phyloP scores from a whole-genome alignment of 2,888 invertebrate genomes.

The Eremobia ochroleuca region DNA sequence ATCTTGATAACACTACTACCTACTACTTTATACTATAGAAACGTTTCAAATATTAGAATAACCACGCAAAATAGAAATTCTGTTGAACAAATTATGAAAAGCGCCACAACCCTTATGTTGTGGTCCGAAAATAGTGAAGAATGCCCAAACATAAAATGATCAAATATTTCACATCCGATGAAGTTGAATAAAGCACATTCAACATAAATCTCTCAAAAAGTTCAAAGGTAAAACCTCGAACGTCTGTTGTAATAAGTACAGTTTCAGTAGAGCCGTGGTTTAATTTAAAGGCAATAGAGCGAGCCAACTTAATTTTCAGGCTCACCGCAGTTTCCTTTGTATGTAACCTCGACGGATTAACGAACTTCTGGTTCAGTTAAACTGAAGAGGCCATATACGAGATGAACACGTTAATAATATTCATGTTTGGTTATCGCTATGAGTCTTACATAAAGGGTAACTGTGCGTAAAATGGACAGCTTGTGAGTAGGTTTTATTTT shows the following conservation, averaged over 20 bases:
- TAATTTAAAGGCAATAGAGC: slow-evolving; percentile 89
- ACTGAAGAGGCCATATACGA: slow-evolving; percentile 64
- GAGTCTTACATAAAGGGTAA: slow-evolving; percentile 28
- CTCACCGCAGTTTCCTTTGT: slow-evolving; percentile 89
- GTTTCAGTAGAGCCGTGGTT: slow-evolving; percentile 78
- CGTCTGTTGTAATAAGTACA: slow-evolving; percentile 72
- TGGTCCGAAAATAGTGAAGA: slow-evolving; percentile 46
- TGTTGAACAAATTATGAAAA: slow-evolving; percentile 32
- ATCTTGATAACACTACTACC: too few relatives aligned
- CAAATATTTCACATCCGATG: slow-evolving; percentile 53
- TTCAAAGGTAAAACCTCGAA: slow-evolving; percentile 71
- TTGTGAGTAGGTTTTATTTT: slow-evolving; percentile 31
- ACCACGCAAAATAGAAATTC: slow-evolving; percentile 9
- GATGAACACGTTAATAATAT: slow-evolving; percentile 61
- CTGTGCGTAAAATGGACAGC: slow-evolving; percentile 41
- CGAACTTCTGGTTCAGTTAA: slow-evolving; percentile 83
- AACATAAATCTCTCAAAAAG: slow-evolving; percentile 68
- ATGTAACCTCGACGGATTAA: slow-evolving; percentile 85
- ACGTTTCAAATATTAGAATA: not conserved
- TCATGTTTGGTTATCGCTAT: slow-evolving; percentile 57
- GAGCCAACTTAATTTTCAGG: slow-evolving; percentile 89
- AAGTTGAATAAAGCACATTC: slow-evolving; percentile 59
- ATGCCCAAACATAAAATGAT: slow-evolving; percentile 44
- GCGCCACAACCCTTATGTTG: slow-evolving; percentile 27
- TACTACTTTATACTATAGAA: too few relatives aligned